Conservation (phyloP, 1,140 invertebrate genomes). For the Myzus persicae region DNA sequence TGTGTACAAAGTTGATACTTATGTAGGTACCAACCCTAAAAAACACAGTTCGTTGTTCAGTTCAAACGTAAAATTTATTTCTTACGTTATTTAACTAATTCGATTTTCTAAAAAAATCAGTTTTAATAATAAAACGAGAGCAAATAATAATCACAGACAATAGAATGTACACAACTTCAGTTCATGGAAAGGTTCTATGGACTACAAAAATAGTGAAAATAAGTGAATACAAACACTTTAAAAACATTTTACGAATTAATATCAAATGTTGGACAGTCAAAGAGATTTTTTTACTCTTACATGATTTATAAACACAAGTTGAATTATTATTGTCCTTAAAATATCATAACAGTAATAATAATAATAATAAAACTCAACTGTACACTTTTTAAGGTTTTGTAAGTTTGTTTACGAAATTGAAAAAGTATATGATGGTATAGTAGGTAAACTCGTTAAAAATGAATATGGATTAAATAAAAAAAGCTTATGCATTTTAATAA, state of each 20-base stretch:
- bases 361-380: background rate
- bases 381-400: background rate
- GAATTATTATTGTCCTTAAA: background rate
- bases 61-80: background rate
- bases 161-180: background rate
- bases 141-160: background rate
- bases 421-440: background rate
- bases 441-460: background rate
- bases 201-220: background rate
- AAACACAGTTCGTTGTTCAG: background rate
- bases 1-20: background rate
- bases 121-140: background rate
- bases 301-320: background rate
- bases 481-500: background rate
- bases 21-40: background rate
- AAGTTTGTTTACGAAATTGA: background rate
- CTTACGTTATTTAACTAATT: background rate
- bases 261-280: background rate
- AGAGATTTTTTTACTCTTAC: background rate
- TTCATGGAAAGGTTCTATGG: background rate
- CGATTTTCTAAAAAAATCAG: background rate
- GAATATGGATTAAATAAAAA: background rate
- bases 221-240: background rate
- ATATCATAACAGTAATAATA: background rate
- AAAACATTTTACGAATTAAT: background rate